These are phyloP conservation scores for Pachyuromys duprasi DNA, from an alignment of 2,797 vertebrate genomes.

Conservation along the genomic window DNA sequence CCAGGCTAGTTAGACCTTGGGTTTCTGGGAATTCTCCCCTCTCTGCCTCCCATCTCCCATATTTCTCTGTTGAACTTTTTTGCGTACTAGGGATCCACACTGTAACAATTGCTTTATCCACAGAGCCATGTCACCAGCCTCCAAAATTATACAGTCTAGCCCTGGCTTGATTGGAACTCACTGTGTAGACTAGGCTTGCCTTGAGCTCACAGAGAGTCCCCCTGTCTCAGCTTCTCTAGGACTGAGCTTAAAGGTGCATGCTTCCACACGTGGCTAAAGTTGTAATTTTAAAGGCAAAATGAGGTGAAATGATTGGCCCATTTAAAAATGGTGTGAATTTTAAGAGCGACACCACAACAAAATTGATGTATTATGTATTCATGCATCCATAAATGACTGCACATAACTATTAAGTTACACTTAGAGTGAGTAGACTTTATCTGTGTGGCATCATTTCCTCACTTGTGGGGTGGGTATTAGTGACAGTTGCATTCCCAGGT, in stretches of 20 bases:
- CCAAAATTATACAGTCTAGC: neutral
- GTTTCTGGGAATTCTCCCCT: neutral
- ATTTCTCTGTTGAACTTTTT: neutral
- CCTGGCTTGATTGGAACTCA: too few relatives aligned
- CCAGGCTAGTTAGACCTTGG: neutral
- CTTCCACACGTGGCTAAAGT: neutral
- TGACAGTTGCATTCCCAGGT: neutral
- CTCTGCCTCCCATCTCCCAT: neutral
- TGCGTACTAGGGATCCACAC: neutral
- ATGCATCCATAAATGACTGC: neutral
- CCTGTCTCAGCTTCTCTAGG: neutral
- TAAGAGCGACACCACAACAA: neutral
- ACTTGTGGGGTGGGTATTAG: neutral
- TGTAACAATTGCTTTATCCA: neutral
- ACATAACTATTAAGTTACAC: neutral
- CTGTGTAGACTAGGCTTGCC: neutral
- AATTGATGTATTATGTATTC: neutral
- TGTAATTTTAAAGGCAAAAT: neutral
- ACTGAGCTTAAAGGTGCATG: neutral
- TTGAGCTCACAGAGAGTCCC: neutral
- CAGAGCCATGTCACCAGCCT: neutral
- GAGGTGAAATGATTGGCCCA: neutral
- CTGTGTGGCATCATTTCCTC: neutral
- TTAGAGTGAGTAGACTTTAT: neutral
- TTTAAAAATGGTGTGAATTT: slow-evolving; percentile 17